A percentile compares a stretch with the other conserved stretches of the same genome.
phyloP scores from a whole-genome alignment of 1,140 invertebrate species.

The Trypoxylus dichotomus region DNA sequence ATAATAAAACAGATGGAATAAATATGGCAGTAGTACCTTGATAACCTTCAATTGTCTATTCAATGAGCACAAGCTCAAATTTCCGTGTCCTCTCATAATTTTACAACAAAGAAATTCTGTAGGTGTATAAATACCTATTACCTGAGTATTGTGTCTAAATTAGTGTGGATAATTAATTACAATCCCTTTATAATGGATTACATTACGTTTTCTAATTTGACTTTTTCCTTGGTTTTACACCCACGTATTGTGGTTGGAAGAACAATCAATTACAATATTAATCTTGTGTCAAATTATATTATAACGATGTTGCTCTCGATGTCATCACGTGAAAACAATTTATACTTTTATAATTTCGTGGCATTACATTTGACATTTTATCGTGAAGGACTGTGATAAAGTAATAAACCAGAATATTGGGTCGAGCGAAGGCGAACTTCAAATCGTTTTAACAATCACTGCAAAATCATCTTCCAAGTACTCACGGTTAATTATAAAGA shows the following conservation, averaged over 20 bases:
- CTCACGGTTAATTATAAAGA: too few relatives aligned
- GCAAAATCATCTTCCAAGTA: too few relatives aligned
- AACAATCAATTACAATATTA: background rate
- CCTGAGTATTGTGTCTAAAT: background rate
- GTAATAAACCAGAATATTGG: too few relatives aligned
- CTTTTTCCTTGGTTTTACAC: background rate
- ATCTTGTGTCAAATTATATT: background rate
- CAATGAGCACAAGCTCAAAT: background rate
- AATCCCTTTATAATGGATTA: background rate
- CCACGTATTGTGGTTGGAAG: background rate
- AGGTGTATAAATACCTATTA: background rate
- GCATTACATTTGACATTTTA: background rate
- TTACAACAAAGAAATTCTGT: background rate
- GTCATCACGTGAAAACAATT: background rate
- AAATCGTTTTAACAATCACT: too few relatives aligned
- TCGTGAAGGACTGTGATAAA: background rate
- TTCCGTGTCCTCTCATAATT: too few relatives aligned
- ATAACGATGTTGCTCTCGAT: background rate
- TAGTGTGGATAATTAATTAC: background rate
- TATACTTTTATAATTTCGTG: background rate
- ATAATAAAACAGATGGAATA: too few relatives aligned
- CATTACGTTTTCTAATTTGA: background rate
- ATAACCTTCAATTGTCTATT: too few relatives aligned
- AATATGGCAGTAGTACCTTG: too few relatives aligned
- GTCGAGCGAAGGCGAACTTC: too few relatives aligned